Percentiles rank a stretch among this genome's conserved stretches.
Evolutionary conservation across 2,888 invertebrate genomes (phyloP).

Genomic region (Gibbula magus): DNA sequence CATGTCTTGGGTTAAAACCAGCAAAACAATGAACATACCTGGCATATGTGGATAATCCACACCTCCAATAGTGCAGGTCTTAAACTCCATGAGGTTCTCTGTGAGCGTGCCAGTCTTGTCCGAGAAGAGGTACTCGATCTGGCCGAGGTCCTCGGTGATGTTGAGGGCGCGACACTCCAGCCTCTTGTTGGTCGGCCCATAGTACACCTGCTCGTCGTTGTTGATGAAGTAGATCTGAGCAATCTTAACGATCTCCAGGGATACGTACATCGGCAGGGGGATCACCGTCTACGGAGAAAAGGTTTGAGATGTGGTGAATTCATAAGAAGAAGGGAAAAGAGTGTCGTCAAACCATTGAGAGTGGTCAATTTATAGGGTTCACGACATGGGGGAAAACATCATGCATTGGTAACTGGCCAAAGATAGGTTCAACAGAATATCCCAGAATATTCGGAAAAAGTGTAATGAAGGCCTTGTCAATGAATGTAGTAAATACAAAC

Average conservation of each 20-base stretch:
- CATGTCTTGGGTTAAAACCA: too few species aligned
- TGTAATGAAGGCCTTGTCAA: too few species aligned
- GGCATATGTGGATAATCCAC: constrained; percentile 82
- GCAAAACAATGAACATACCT: constrained; percentile 48
- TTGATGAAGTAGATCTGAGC: constrained; percentile 96
- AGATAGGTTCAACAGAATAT: too few species aligned
- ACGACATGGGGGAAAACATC: too few species aligned
- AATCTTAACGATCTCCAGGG: constrained; percentile 96
- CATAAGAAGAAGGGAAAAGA: not conserved
- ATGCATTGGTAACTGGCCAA: too few species aligned
- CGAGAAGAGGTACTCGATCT: constrained; percentile 92
- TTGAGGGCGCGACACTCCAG: constrained; percentile 95
- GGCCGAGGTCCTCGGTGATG: constrained; percentile 97
- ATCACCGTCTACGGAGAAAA: constrained; percentile 86
- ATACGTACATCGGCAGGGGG: constrained; percentile 96
- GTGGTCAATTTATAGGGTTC: too few species aligned
- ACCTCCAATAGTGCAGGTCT: constrained; percentile 91
- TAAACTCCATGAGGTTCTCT: constrained; percentile 97
- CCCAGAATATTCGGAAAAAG: too few species aligned
- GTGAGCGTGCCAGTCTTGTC: constrained; percentile 99
- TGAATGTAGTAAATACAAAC: too few species aligned
- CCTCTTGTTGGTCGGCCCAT: constrained; percentile 86
- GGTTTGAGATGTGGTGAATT: too few species aligned
- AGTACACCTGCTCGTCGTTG: constrained; percentile 90
- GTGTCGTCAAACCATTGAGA: too few species aligned